Base-by-base conservation (phyloP, 2,797 vertebrate species). In the Danio albolineatus region DNA sequence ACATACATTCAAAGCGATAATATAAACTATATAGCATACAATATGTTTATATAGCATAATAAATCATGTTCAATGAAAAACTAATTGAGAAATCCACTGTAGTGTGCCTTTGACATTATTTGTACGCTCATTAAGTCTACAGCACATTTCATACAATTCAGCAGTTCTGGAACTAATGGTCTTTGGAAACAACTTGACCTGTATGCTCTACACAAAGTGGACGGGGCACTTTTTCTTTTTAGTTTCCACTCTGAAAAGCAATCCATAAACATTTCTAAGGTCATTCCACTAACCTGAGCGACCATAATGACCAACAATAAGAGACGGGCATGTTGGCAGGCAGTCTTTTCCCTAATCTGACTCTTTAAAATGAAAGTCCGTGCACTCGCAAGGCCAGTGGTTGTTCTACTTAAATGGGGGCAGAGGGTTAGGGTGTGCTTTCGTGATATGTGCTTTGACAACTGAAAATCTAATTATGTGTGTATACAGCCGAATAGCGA, bases 391-490 rank as follows among this genome's bases (percentile, higher is more conserved):
- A 62, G 43, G 79, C 67, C 60, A 81, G 71, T 81, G 41, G 74
- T 66, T 76, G 76, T 76, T 73, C 82, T 85, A 61, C 81, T 76
- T 85, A 62, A 85, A 74, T 73, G 10, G 53, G 79, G 59, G 62
- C 60, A 54, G 59, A 57, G 73, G 78, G 78, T 83, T 77, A 83
- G 71, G 48, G 36, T 73, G 78, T 71, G 51, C 56, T 70, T 84
- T 84, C 43, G 76, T 81, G 77, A 81, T 86, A 82, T 75, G 81
- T 43, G 49, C 75, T 80, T 86, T 87, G 85, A 89, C 83, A 86
- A 83, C 80, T 85, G 82, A 67, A 86, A 82, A 86, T 78, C 49
- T 73, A 86, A 87, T 85, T 85, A 75, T 46, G 67, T 82, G 66
- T 83, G 76, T 85, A 56, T 79, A 44, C 80, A 57, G 62, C 74